phyloP scores from a whole-genome alignment of 2,113 vertebrate species.

The Thamnophis sirtalis region DNA sequence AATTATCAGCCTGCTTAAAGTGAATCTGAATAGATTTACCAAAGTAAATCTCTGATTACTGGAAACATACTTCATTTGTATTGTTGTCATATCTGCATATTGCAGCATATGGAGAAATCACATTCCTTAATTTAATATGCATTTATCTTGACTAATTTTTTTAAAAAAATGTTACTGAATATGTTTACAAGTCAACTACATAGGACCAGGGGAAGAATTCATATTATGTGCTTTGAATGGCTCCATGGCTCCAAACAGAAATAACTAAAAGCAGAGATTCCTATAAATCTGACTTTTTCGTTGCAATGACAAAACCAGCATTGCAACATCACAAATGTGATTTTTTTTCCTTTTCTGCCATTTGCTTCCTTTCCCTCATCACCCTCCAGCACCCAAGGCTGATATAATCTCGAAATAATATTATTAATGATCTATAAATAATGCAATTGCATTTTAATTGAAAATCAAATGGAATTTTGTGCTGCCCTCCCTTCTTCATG shows the following conservation, averaged over 20 bases:
- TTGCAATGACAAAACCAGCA: neutral
- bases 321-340: neutral
- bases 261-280: neutral
- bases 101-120: neutral
- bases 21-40: conserved; percentile 6
- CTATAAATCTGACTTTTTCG: neutral
- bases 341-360: neutral
- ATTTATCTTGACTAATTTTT: neutral
- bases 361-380: neutral
- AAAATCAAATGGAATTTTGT: neutral
- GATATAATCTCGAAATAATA: neutral
- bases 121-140: neutral
- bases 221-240: neutral
- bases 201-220: neutral
- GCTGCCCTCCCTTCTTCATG: neutral
- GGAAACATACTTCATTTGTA: neutral
- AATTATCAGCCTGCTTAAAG: conserved; percentile 9
- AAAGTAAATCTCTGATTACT: neutral
- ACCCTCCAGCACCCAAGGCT: neutral
- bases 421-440: neutral
- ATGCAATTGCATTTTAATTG: neutral
- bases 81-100: neutral
- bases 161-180: neutral
- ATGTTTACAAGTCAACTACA: neutral
- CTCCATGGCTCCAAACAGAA: neutral